Percentiles rank a stretch among this genome's conserved stretches.
These are phyloP conservation scores for Micromesistius poutassou DNA, from an alignment of 2,797 vertebrate genomes.

Conservation along the genomic window DNA sequence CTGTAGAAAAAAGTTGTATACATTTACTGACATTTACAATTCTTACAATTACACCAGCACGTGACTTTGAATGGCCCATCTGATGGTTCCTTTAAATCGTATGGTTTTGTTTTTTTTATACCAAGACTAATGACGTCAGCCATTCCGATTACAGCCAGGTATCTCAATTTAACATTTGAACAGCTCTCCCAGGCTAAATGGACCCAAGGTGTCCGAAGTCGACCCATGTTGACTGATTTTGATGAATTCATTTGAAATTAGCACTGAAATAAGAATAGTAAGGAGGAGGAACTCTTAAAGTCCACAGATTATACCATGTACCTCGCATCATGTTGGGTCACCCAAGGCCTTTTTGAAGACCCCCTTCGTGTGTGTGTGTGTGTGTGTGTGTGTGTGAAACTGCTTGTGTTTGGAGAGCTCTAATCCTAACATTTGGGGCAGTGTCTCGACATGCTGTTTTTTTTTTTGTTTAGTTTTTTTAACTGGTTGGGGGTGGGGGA, in stretches of 20 bases:
- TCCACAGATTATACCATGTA: neutral
- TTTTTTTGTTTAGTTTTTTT: neutral
- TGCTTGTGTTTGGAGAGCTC: neutral
- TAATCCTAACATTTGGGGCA: neutral
- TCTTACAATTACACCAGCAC: constrained; percentile 96
- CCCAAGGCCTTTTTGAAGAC: constrained; percentile 1
- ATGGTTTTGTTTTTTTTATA: constrained; percentile 64
- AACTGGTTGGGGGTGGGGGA: neutral
- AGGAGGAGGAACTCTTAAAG: neutral
- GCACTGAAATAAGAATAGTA: constrained; percentile 21
- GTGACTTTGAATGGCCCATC: constrained; percentile 86
- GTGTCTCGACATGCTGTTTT: neutral
- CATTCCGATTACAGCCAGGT: constrained; percentile 54
- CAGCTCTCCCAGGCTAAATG: constrained; percentile 49
- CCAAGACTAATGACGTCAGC: constrained; percentile 52
- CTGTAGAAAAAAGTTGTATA: constrained; percentile 77
- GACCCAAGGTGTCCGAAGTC: constrained; percentile 16
- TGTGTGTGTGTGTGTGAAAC: neutral
- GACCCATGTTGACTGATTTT: neutral
- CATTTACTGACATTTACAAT: constrained; percentile 82
- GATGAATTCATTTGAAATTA: neutral
- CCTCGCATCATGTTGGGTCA: neutral
- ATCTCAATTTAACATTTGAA: constrained; percentile 60
- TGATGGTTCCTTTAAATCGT: constrained; percentile 61
- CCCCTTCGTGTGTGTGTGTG: neutral